These are phyloP conservation scores for Athene cunicularia DNA, from an alignment of 2,113 vertebrate species.

Conservation along the genomic window DNA sequence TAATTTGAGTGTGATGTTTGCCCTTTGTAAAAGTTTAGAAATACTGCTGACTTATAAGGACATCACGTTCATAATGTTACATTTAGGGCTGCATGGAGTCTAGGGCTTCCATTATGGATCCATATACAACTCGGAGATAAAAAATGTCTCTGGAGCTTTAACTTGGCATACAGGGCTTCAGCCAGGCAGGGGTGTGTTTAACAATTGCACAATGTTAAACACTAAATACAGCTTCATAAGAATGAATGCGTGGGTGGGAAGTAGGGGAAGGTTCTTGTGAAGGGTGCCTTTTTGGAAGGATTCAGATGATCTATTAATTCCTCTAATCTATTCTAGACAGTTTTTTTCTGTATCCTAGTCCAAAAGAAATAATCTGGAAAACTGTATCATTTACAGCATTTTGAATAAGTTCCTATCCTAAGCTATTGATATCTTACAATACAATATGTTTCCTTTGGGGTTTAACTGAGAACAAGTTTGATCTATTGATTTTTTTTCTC, in stretches of 20 bases:
- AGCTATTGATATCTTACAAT: background rate
- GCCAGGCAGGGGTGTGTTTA: background rate
- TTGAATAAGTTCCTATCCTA: background rate
- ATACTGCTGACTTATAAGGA: constrained; percentile 29
- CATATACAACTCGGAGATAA: background rate
- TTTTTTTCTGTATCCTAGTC: background rate
- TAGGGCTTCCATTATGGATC: background rate
- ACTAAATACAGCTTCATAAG: background rate
- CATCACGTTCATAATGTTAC: background rate
- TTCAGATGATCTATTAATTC: background rate
- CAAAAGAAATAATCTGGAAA: background rate
- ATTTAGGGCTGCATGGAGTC: background rate
- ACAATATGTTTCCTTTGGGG: background rate
- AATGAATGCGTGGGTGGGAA: background rate
- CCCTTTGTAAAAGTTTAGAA: constrained; percentile 45
- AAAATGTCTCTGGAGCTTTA: constrained; percentile 5
- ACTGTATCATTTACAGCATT: background rate
- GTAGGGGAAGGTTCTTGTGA: background rate
- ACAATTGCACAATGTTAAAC: background rate
- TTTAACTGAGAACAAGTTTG: background rate
- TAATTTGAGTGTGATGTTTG: constrained; percentile 47
- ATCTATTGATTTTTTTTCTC: background rate
- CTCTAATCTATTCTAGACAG: background rate
- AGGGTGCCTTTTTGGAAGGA: background rate
- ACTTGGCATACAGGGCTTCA: background rate